Evolutionary conservation across 2,888 invertebrate genomes (phyloP), one percentile per base, ranked within the genome.

Genomic region (Spisula solida): DNA sequence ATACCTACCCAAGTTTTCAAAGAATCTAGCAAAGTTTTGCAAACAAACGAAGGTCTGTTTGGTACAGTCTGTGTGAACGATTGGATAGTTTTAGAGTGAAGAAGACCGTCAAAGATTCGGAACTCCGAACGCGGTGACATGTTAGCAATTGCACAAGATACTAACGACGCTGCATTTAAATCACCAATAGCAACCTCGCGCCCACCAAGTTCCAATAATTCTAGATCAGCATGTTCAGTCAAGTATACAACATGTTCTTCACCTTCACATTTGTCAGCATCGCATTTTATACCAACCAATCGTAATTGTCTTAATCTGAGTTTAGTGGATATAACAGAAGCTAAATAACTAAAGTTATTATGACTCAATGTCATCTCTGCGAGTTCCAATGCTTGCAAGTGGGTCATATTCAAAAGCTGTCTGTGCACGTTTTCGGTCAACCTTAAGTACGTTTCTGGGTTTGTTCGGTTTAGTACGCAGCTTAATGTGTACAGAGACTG

Each of bases 201-300:
- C n/a, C 83, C 83, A 20, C 51, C 75, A 31, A 83, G n/a, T 41
- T 70, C 83, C 18, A 83, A 20, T 25, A n/a, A 75, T 70, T 83
- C 83, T 2, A 83, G 75, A 10, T 75, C 25, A 29, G 48, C 75
- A 51, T 31, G 51, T 29, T 75, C 66, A 18, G 51, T 48, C 34
- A 83, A 75, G 75, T 83, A 47, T 20, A 83, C 31, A 4, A 31
- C 51, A 47, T 83, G 83, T 48, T 75, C 83, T 55, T 75, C 83
- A 10, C 75, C 70, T 16, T 83, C 83, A n/a, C 83, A 83, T 51
- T 70, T 75, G 16, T 31, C 16, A 20, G 75, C 70, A 34, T 75
- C 51, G 51, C 83, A 83, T 0, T 8, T 31, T 25, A 83, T 83
- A 29, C 70, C 31, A 51, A 41, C 20, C 34, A 83, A 29, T 31